Base-by-base conservation (phyloP, 2,888 invertebrate species). In the Rutpela maculata region DNA sequence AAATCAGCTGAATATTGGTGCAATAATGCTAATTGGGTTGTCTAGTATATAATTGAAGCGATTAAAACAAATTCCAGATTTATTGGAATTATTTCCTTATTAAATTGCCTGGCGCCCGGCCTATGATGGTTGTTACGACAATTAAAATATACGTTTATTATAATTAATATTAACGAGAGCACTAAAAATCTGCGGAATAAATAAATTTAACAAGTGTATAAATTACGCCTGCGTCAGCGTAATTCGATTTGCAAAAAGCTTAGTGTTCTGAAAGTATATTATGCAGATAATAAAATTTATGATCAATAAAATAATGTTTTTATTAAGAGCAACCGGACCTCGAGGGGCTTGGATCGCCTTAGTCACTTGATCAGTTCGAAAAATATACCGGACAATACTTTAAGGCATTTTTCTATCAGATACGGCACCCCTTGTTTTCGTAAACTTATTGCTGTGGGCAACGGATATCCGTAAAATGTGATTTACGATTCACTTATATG, bases 401-500 rank as follows among this genome's bases (percentile, higher is more conserved):
- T 70, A 75, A 81, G 80, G 74, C 73, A 71, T 71, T 62, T 72
- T 75, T 74, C 56, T 63, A 35, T 77, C 81, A 79, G 81, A 85
- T 84, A 85, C 81, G 80, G 79, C 83, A 84, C 79, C 81, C 84
- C 84, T 85, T 85, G 86, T 86, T 86, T 85, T 85, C 81, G 77
- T 78, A 80, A 84, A 86, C 82, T 83, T 87, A 84, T 84, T 83
- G 83, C 85, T 82, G 78, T 76, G 84, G 85, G 84, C 84, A 86
- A 83, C 85, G 85, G 86, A 86, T 86, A 85, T 86, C 85, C 86
- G 86, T 86, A 87, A 87, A 86, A 87, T 84, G 82, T 87, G 87
- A 87, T 87, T 87, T 87, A 87, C 82, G 82, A 82, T 62, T 77
- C 57, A 67, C 74, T 74, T 85, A 82, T 86, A 86, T 85, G 86